These are phyloP conservation scores for Calidris pygmaea DNA, from an alignment of 2,113 vertebrate genomes.

Conservation along the genomic window DNA sequence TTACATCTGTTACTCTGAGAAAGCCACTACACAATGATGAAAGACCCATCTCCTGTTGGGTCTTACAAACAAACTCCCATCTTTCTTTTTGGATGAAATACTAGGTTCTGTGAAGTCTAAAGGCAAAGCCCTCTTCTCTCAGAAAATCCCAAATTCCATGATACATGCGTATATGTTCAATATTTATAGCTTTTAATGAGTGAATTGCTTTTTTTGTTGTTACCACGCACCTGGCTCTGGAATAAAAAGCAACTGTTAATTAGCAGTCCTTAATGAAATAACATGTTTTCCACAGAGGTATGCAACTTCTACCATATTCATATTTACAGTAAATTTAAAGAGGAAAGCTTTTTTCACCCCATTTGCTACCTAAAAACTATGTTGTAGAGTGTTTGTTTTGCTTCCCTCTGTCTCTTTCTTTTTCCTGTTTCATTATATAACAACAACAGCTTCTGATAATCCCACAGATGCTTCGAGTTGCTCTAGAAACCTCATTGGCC, in stretches of 20 bases:
- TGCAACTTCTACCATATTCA: background rate
- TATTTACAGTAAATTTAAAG: background rate
- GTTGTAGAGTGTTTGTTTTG: background rate
- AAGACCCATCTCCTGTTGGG: background rate
- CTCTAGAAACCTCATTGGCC: conserved; percentile 55
- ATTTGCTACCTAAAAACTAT: background rate
- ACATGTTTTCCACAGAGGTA: background rate
- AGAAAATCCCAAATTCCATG: background rate
- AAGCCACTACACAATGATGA: background rate
- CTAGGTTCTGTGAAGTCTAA: background rate
- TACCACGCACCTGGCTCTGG: background rate
- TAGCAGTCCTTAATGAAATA: background rate
- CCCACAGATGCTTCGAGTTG: conserved; percentile 71
- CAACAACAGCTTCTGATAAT: background rate
- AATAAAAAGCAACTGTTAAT: background rate
- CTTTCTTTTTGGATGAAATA: background rate
- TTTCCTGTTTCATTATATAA: background rate
- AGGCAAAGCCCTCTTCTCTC: background rate
- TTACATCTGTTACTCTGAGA: accelerated
- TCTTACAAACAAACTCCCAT: background rate
- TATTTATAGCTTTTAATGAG: background rate
- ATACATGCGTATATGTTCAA: background rate
- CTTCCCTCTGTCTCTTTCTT: background rate
- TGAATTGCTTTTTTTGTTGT: background rate
- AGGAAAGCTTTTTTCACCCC: background rate